Evolutionary conservation across 2,797 vertebrate species (phyloP), one percentile per base, ranked within the genome.

Genomic region (Tapera naevia): DNA sequence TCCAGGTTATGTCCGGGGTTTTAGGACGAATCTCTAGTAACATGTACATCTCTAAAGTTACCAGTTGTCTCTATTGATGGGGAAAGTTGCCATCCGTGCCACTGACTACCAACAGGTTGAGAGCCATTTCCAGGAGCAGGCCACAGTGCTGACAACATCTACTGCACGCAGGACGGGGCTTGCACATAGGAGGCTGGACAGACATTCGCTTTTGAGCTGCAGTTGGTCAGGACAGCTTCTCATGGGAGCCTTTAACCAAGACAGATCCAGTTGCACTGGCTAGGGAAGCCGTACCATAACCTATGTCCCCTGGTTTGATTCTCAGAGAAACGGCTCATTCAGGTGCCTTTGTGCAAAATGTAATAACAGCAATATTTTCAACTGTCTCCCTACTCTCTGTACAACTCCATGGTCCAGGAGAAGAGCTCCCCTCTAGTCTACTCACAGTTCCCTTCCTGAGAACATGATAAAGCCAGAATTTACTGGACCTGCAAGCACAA

Each of bases 151-250:
- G 56, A 3, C 45, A 27, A 2, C 4, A 8, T 18, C 30, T 62
- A 0, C 8, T 35, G 23, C 11, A 18, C 21, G 41, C 1, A 1
- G 35, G 58, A 33, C 11, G 37, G 15, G 32, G 30, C 18, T 32
- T n/a, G 54, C 11, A n/a, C 19, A 2, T 6, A 13, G 56, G 23
- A 45, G 48, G 41, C n/a, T n/a, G 33, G 30, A 13, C 48, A 32
- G 48, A 22, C 19, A 27, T 13, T 2, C 1, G 12, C 30, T 27
- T 57, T 58, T 33, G 72, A 57, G 56, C 60, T 27, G 28, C 43
- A 46, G 43, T 11, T 19, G 13, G 24, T 58, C 37, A 19, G 39
- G 67, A 69, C 33, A 43, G 18, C 39, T 75, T 79, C 23, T 41
- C 7, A 12, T 25, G 22, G 41, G 50, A 67, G 11, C n/a, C n/a